Evolutionary conservation across 2,113 vertebrate genomes (phyloP), one percentile per base, ranked within the genome.

Genomic region (Sus scrofa): DNA sequence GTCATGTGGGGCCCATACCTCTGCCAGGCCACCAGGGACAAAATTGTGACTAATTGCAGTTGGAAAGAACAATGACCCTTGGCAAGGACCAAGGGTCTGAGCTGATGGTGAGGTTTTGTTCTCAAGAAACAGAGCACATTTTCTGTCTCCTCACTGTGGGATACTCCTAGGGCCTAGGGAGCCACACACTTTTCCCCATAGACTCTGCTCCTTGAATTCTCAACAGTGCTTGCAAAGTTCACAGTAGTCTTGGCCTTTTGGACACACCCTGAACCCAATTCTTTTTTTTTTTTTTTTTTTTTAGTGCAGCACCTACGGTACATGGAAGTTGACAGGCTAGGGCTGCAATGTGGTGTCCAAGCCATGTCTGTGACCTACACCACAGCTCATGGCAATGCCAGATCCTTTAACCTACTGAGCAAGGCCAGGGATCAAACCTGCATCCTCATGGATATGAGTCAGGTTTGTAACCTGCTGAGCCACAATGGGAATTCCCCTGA

Each of bases 41-140:
- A 19, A 16, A 93, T 73, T 79, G 62, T 96, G 86, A 96, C 90
- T 94, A 93, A 93, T 74, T 88, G 75, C 44, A 81, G 20, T 32
- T 95, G 77, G 77, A 89, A 93, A 97, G 71, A 96, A 95, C 14
- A 77, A 37, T 75, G 56, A 75, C 44, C 88, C 62, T 12, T 54
- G 54, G 32, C 73, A 44, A 94, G 68, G n/a, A 90, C 37, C 26
- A 77, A 24, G n/a, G n/a, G n/a, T n/a, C n/a, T n/a, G n/a, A 63
- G 32, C 62, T 78, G 65, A 89, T 37, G 39, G 4, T 39, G 54
- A 87, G 44, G 24, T n/a, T 96, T 86, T n/a, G 1, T 12, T 94
- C 86, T 94, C 63, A 32, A 78, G 62, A 68, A 58, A 78, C 16
- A 22, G 22, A 37, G n/a, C 16, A 1, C 60, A 20, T 39, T 85